These are phyloP conservation scores for Trichonephila clavipes DNA, from an alignment of 1,140 invertebrate genomes.

Conservation along the genomic window DNA sequence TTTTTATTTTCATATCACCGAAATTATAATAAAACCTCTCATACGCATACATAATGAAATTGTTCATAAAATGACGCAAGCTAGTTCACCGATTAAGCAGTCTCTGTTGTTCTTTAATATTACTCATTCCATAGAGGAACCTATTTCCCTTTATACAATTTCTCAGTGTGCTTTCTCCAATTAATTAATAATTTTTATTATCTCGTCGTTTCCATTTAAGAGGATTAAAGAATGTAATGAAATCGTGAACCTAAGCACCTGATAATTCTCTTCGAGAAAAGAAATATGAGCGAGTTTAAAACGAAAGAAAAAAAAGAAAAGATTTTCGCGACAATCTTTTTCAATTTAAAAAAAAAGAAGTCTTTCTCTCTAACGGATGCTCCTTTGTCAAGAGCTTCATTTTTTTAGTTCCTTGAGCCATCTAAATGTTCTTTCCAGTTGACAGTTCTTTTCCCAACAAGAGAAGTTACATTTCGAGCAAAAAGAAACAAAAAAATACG, in stretches of 20 bases:
- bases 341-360: neutral
- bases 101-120: neutral
- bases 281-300: neutral
- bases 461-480: neutral
- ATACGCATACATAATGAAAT: neutral
- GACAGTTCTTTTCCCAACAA: neutral
- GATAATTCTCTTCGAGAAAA: neutral
- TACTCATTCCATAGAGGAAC: neutral
- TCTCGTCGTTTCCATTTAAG: neutral
- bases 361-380: neutral
- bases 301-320: neutral
- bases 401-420: neutral
- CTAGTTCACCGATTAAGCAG: neutral
- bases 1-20: neutral
- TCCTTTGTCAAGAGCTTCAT: neutral
- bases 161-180: neutral
- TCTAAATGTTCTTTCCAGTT: neutral
- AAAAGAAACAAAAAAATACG: neutral
- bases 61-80: neutral
- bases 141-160: neutral
- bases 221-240: slow-evolving; percentile 12
- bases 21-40: neutral
- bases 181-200: neutral
- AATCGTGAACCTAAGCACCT: neutral
- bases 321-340: neutral